These are phyloP conservation scores for Manis pentadactyla DNA, from an alignment of 2,797 vertebrate species.

Conservation along the genomic window DNA sequence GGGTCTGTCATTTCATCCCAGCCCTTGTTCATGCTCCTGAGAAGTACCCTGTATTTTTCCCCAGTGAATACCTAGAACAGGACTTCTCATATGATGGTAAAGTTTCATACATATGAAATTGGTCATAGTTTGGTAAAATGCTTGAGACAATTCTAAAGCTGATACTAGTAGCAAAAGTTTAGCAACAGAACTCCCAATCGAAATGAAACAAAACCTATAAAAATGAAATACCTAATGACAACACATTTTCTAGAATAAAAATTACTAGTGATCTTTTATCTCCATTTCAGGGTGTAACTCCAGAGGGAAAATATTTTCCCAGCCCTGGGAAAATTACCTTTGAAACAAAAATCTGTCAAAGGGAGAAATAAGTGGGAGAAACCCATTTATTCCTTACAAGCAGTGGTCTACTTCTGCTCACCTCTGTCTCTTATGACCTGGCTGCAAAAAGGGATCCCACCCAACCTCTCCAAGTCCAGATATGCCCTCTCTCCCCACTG, in stretches of 20 bases:
- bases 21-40: neutral
- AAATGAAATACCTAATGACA: neutral
- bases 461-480: too few species aligned
- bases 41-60: neutral
- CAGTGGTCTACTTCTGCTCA: too few species aligned
- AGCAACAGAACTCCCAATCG: neutral
- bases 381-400: too few species aligned
- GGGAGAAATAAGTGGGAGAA: too few species aligned
- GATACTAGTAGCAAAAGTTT: neutral
- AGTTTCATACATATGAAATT: neutral
- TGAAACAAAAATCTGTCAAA: too few species aligned
- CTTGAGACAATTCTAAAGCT: neutral
- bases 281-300: neutral
- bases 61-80: neutral
- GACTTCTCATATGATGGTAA: neutral
- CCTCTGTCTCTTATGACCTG: too few species aligned
- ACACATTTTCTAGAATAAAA: constrained; percentile 35
- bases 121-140: neutral
- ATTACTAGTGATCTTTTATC: neutral
- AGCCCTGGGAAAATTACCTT: too few species aligned
- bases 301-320: too few species aligned
- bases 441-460: too few species aligned
- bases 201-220: neutral
- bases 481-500: too few species aligned
- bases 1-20: neutral